phyloP scores from a whole-genome alignment of 2,797 vertebrate species.

The Calcarius lapponicus region DNA sequence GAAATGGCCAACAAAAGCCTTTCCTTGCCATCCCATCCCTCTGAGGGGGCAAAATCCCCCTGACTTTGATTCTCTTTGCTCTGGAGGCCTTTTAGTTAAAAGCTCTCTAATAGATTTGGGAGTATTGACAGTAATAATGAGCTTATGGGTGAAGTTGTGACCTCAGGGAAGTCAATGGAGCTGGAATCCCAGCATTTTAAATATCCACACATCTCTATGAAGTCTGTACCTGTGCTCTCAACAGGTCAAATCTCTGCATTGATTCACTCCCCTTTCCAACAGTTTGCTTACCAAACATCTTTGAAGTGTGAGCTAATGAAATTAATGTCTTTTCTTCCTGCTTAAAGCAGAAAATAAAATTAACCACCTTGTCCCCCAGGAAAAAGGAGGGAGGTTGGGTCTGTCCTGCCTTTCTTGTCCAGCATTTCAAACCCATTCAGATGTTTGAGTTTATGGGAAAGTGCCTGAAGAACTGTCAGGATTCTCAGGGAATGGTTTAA shows the following conservation, averaged over 20 bases:
- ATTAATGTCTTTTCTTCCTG: neutral
- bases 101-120: conserved; percentile 65
- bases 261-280: conserved; percentile 17
- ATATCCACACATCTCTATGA: neutral
- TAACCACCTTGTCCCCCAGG: neutral
- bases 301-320: conserved; percentile 7
- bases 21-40: neutral
- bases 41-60: neutral
- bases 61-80: conserved; percentile 54
- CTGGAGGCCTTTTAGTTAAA: conserved; percentile 59
- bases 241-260: conserved; percentile 24
- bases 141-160: conserved; percentile 62
- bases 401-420: neutral
- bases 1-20: conserved; percentile 10
- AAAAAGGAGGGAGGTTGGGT: neutral
- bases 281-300: conserved; percentile 41
- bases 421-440: neutral
- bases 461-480: neutral
- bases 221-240: neutral
- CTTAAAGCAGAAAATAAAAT: conserved; percentile 26
- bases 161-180: neutral
- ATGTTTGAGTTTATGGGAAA: neutral
- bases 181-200: neutral
- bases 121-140: conserved; percentile 57
- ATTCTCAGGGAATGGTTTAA: neutral